phyloP scores from a whole-genome alignment of 2,888 invertebrate genomes.

The Drosophila cyrtoloma region DNA sequence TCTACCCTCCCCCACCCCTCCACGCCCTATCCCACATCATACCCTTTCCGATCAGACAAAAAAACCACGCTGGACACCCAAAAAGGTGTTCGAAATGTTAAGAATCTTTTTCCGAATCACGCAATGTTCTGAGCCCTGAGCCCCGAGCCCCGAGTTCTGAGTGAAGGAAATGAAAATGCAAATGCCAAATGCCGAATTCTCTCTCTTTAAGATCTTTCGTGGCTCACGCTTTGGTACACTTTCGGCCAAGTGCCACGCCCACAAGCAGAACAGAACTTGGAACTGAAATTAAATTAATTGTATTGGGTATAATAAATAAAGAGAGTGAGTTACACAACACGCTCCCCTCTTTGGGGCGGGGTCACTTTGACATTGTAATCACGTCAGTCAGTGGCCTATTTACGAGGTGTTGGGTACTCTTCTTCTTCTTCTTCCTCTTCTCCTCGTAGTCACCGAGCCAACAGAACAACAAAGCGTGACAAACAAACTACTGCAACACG shows the following conservation, averaged over 20 bases:
- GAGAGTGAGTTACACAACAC: conserved; percentile 58
- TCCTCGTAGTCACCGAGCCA: conserved; percentile 1
- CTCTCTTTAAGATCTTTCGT: conserved; percentile 54
- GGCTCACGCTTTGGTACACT: conserved; percentile 71
- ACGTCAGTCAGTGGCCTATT: conserved; percentile 71
- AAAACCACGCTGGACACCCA: conserved; percentile 60
- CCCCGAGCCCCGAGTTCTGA: conserved; percentile 31
- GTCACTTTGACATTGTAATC: conserved; percentile 72
- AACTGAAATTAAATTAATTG: conserved; percentile 74
- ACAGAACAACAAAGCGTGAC: conserved; percentile 57
- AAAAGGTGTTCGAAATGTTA: conserved; percentile 77
- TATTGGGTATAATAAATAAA: conserved; percentile 71
- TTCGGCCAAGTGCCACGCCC: conserved; percentile 59
- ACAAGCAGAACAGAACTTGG: conserved; percentile 17
- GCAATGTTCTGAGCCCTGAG: conserved; percentile 52
- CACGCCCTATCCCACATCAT: not conserved
- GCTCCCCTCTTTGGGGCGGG: conserved; percentile 24
- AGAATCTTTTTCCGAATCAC: conserved; percentile 71
- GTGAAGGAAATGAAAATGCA: conserved; percentile 56
- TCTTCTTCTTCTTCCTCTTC: conserved; percentile 7
- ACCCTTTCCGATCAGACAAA: conserved; percentile 25
- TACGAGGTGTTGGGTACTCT: conserved; percentile 50
- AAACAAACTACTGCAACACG: conserved; percentile 21
- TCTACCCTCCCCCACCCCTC: conserved; percentile 14
- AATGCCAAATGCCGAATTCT: conserved; percentile 67